Evolutionary conservation across 2,888 invertebrate species (phyloP), one percentile per base, ranked within the genome.

Genomic region (Pachydiplax longipennis): DNA sequence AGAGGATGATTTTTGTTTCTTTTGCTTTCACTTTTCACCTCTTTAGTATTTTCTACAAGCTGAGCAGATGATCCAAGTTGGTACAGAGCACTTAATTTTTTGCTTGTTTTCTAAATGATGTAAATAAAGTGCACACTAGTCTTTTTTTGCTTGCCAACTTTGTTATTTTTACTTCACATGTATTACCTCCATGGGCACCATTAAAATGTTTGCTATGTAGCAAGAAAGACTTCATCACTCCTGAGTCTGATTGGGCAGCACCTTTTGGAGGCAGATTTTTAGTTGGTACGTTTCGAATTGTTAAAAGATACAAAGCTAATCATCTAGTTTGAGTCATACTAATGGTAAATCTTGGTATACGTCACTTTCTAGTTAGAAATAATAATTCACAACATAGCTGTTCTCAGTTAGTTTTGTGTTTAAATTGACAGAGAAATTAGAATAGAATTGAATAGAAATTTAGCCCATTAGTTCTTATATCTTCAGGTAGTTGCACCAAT

Each of bases 111-210:
- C 58, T 87, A 87, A 87, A 65, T 87, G 35, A 37, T 87, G 87
- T 87, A 87, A 37, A 87, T 87, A 87, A 87, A 35, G 65, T 61
- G 87, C 87, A 65, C 87, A 61, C 53, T 53, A 25, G 25, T 61
- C 87, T 82, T 83, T 87, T 87, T 87, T 87, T 87, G 87, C 87
- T 65, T 87, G 87, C 87, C 87, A 87, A 87, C 87, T 87, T 87
- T 87, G 61, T 87, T 87, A 87, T 87, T 87, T 87, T 87, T 87
- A 87, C 22, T 87, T 87, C 87, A 87, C 87, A 87, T 87, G 87
- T 87, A 37, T 61, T 87, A 65, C 87, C 87, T 87, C 87, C 87
- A 65, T 87, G 87, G 87, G 87, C 87, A 87, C 87, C 87, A 87
- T 87, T 87, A 87, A 87, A 87, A 87, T 87, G 87, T 87, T 87